phyloP scores from a whole-genome alignment of 2,113 vertebrate species.

The Heliornis fulica region DNA sequence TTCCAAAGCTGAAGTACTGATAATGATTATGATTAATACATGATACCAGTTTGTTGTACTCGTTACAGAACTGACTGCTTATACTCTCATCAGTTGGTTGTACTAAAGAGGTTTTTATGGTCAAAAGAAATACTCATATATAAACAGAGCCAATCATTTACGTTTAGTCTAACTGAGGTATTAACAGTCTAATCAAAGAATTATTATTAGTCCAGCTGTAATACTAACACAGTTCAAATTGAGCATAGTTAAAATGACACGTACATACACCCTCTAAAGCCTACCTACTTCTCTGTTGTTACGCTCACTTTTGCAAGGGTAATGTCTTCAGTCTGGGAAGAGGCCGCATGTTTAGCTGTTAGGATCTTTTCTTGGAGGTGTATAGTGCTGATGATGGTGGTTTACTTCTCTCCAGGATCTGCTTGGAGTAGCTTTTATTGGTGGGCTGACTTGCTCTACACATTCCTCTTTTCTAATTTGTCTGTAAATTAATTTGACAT shows the following conservation, averaged over 20 bases:
- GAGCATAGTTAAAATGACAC: not conserved
- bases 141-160: not conserved
- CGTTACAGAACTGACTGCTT: not conserved
- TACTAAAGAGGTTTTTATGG: not conserved
- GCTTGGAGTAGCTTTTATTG: not conserved
- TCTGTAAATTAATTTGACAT: not conserved
- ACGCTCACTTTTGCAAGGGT: accelerated
- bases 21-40: not conserved
- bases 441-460: not conserved
- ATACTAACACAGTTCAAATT: not conserved
- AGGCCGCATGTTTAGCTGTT: not conserved
- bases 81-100: not conserved
- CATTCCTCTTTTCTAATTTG: not conserved
- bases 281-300: accelerated
- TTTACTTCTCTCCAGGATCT: not conserved
- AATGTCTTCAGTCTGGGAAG: not conserved
- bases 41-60: not conserved
- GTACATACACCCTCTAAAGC: not conserved
- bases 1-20: not conserved
- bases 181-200: not conserved
- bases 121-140: not conserved
- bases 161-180: not conserved
- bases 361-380: not conserved
- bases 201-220: not conserved
- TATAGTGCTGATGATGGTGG: not conserved